A percentile compares a stretch with the other conserved stretches of the same genome.
Evolutionary conservation across 2,797 vertebrate species (phyloP).

Genomic region (Acanthurus leucopareius): DNA sequence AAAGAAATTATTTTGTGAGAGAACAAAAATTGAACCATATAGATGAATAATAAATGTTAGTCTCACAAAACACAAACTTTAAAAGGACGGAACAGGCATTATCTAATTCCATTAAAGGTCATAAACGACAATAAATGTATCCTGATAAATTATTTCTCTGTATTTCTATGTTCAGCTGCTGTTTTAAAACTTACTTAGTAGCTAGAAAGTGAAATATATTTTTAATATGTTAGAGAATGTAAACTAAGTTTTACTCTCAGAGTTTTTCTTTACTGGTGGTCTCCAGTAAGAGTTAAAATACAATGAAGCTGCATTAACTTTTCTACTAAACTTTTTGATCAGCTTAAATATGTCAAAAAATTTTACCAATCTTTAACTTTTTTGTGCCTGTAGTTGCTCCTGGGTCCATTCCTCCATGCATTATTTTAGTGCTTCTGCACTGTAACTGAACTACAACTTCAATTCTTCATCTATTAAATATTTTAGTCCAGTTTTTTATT

Average conservation of each 20-base stretch:
- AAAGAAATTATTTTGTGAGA: no score
- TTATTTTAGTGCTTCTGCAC: no score
- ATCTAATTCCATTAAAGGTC: no score
- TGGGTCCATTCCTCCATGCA: not conserved
- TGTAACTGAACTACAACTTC: not conserved
- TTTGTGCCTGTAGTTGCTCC: not conserved
- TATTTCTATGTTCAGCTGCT: slow-evolving; percentile 12
- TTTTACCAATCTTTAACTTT: not conserved
- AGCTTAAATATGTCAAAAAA: not conserved
- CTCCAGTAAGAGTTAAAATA: slow-evolving; percentile 7
- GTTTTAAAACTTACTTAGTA: not conserved
- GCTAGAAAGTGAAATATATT: slow-evolving; percentile 20
- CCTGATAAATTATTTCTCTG: no score
- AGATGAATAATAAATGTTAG: no score
- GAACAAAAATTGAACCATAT: no score
- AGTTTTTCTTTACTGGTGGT: not conserved
- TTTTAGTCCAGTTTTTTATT: no score
- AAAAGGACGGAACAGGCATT: no score
- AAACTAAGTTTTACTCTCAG: not conserved
- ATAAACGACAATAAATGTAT: no score
- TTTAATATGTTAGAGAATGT: slow-evolving; percentile 15
- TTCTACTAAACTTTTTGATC: not conserved
- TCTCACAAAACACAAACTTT: no score
- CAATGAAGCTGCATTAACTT: not conserved
- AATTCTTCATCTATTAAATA: no score